These are phyloP conservation scores for Lycocerus yunnanus DNA, from an alignment of 2,888 invertebrate genomes.

Conservation along the genomic window DNA sequence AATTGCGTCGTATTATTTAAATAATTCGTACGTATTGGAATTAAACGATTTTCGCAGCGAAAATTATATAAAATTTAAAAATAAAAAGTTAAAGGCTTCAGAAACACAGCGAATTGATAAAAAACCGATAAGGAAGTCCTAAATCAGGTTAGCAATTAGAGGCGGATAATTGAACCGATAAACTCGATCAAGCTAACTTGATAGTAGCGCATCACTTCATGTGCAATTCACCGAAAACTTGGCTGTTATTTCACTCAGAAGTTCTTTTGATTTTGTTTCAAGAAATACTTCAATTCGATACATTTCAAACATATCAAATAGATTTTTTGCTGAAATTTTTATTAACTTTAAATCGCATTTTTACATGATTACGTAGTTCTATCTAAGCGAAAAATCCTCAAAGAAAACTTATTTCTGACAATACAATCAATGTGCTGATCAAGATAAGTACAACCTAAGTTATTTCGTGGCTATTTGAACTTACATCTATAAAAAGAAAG, in stretches of 20 bases:
- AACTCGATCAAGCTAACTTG: constrained; percentile 45
- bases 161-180: constrained; percentile 52
- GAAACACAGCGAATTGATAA: constrained; percentile 42
- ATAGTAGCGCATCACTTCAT: constrained; percentile 43
- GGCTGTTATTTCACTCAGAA: constrained; percentile 4
- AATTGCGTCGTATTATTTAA: no score
- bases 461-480: background rate
- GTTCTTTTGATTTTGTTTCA: background rate
- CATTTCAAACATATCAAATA: background rate
- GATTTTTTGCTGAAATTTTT: background rate
- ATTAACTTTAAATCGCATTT: background rate
- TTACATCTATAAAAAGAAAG: background rate
- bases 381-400: background rate
- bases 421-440: background rate
- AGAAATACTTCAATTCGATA: background rate
- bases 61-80: background rate
- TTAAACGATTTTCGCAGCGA: background rate
- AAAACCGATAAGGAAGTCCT: constrained; percentile 43
- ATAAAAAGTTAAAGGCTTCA: constrained; percentile 17
- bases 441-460: background rate
- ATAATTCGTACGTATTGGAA: no score
- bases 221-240: constrained; percentile 41
- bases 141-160: constrained; percentile 53
- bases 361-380: background rate
- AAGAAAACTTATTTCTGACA: background rate